A percentile compares a stretch with the other conserved stretches of the same genome.
Conservation (phyloP, 2,888 invertebrate genomes). For the Eupelmus urozonus region DNA sequence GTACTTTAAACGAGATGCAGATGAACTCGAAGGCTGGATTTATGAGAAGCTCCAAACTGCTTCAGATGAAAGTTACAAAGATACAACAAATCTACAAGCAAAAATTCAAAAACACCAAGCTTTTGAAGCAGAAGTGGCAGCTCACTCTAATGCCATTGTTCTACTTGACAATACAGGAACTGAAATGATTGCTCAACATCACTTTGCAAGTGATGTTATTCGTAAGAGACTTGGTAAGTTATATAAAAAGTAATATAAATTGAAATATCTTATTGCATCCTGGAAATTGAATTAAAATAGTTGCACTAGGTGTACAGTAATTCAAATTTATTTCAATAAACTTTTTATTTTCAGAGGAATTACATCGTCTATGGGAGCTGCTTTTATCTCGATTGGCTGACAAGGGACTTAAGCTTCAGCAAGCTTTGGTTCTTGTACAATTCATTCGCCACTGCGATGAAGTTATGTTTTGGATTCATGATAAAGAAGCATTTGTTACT, state of each 20-base stretch:
- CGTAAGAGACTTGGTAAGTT: constrained; percentile 84
- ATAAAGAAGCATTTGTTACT: constrained; percentile 97
- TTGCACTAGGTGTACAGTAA: no score
- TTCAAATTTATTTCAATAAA: no score
- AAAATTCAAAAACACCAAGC: constrained; percentile 99
- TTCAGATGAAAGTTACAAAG: constrained; percentile 99
- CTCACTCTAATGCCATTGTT: constrained; percentile 98
- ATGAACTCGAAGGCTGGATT: constrained; percentile 99
- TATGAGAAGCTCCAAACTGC: constrained; percentile 99
- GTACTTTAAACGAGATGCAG: constrained; percentile 99
- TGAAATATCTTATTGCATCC: no score
- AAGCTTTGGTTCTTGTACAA: constrained; percentile 97
- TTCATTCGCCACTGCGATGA: constrained; percentile 98
- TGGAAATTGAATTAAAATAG: no score
- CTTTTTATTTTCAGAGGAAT: constrained; percentile 82
- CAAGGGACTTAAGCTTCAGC: constrained; percentile 97
- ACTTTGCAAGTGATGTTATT: constrained; percentile 97
- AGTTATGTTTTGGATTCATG: constrained; percentile 99
- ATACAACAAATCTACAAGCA: constrained; percentile 98
- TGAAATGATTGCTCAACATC: constrained; percentile 97
- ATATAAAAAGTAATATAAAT: no score
- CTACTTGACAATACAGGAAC: constrained; percentile 97
- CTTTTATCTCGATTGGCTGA: constrained; percentile 95
- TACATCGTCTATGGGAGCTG: constrained; percentile 96
- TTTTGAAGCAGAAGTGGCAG: constrained; percentile 99